These are phyloP conservation scores for Hycleus phaleratus DNA, from an alignment of 1,140 invertebrate genomes.

Conservation along the genomic window DNA sequence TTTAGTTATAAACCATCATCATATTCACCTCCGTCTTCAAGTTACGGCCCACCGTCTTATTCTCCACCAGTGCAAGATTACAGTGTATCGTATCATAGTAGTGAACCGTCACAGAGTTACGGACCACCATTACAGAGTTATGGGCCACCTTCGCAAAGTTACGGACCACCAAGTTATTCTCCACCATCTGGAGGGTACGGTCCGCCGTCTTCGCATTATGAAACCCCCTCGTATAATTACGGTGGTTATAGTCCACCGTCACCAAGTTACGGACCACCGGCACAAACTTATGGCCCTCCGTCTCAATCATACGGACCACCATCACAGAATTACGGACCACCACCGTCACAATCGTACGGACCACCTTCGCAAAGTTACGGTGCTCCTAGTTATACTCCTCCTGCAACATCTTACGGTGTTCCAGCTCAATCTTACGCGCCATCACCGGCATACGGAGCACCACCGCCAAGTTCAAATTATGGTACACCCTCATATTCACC, in stretches of 20 bases:
- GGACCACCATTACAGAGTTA: constrained; percentile 15
- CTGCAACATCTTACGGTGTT: constrained; percentile 8
- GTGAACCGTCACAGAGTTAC: constrained; percentile 6
- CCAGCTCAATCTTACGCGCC: not conserved
- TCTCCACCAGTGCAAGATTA: no score
- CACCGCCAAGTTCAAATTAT: not conserved
- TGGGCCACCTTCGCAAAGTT: constrained; percentile 1
- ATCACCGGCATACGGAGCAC: not conserved
- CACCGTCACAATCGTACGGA: not conserved
- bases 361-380: constrained; percentile 9
- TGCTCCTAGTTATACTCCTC: not conserved
- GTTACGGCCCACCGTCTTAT: constrained; percentile 9
- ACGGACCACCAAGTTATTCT: no score
- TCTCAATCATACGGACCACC: not conserved
- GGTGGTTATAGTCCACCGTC: constrained; percentile 2
- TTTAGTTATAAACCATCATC: constrained; percentile 6
- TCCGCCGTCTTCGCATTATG: constrained; percentile 7
- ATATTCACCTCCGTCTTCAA: not conserved
- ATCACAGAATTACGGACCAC: constrained; percentile 9
- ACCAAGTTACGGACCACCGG: constrained; percentile 12
- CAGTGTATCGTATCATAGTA: no score
- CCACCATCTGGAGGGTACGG: no score
- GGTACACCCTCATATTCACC: not conserved
- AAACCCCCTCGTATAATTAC: constrained; percentile 8
- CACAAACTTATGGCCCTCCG: no score